Base-by-base conservation (phyloP, 1,140 invertebrate species). In the Hylaeus anthracinus region DNA sequence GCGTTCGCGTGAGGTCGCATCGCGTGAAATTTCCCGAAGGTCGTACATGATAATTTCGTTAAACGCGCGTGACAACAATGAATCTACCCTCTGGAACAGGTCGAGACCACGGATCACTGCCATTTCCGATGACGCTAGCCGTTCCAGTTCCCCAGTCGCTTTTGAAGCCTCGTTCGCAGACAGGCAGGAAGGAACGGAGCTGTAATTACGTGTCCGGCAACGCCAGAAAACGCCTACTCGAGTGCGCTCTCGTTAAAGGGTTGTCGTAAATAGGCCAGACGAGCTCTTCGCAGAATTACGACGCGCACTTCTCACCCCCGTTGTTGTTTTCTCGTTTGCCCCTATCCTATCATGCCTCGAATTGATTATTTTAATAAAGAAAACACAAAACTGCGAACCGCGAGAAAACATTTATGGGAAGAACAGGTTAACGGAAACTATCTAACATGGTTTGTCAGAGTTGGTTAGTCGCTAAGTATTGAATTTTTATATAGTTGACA, bases 121-220 rank as follows among this genome's bases (percentile, higher is more conserved):
- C 76, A 84, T 85, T 86, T 86, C 79, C 83, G 66, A 79, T 56
- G 79, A 79, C 81, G 65, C 43, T 56, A 67, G 66, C 56, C 51
- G 37, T 53, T 74, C 79, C 26, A 75, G 79, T 81, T 48, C 39
- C 79, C 48, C 58, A 69, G 64, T 75, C 63, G 51, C 37, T 72
- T 76, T 74, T 51, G 77, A 37, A 56, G 65, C 48, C 43, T 72
- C 51, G 60, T 76, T 67, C 4, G 66, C 66, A 10, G 55, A 39
- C 61, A 67, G 77, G 60, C 51, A 67, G 82, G 55, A 84, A 85
- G 70, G 77, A 84, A 70, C 76, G 26, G 82, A 65, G 63, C 66
- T 63, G 70, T 79, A 84, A 85, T 85, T 85, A 81, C 61, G 71
- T 51, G 77, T 84, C 60, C 63, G 60, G 55, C 43, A 66, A 72